A percentile compares a stretch with the other conserved stretches of the same genome.
These are phyloP conservation scores for Standfussiana lucernea DNA, from an alignment of 2,888 invertebrate species.

Conservation along the genomic window DNA sequence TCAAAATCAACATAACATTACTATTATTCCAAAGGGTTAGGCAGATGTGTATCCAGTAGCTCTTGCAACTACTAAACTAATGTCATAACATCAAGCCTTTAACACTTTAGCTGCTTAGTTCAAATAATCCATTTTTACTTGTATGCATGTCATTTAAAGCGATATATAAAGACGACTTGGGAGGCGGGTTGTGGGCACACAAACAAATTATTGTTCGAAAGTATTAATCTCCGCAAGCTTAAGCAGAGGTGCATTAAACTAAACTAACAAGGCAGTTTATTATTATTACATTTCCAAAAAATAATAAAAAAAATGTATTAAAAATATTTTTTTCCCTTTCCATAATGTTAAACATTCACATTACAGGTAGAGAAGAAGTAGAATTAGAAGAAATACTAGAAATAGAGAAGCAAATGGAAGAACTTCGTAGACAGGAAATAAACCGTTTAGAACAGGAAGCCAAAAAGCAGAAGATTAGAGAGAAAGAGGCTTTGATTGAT, in stretches of 20 bases:
- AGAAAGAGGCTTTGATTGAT: conserved; percentile 98
- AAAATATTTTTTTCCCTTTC: neutral
- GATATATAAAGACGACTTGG: too few species aligned
- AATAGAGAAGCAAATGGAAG: conserved; percentile 94
- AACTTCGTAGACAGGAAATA: conserved; percentile 93
- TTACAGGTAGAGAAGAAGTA: conserved; percentile 94
- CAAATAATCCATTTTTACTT: too few species aligned
- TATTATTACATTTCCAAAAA: neutral
- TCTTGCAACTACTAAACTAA: neutral
- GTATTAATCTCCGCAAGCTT: neutral
- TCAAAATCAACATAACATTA: neutral
- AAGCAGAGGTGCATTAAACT: neutral
- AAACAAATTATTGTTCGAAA: too few species aligned
- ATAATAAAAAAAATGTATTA: too few species aligned
- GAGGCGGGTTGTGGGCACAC: too few species aligned
- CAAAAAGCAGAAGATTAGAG: conserved; percentile 95
- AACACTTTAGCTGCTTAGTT: too few species aligned
- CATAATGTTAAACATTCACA: too few species aligned
- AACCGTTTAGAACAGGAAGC: conserved; percentile 92
- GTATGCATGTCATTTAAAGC: too few species aligned
- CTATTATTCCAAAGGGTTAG: neutral
- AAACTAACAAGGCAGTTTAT: neutral
- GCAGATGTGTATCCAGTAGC: neutral
- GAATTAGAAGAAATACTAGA: conserved; percentile 96
- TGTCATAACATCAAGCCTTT: neutral